Evolutionary conservation across 2,888 invertebrate species (phyloP).

Genomic region (Thera obeliscata): DNA sequence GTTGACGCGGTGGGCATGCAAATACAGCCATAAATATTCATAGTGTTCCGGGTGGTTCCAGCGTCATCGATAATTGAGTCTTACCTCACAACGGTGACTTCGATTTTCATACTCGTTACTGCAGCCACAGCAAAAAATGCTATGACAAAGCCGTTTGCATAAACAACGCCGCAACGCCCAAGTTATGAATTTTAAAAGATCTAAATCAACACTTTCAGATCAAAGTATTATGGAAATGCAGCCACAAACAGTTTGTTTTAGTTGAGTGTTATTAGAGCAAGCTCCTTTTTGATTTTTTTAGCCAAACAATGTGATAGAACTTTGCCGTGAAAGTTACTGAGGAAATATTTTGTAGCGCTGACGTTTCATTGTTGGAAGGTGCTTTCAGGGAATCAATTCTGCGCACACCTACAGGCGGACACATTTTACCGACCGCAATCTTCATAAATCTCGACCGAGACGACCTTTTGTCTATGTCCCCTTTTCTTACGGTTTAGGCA

Average conservation of each 20-base stretch:
- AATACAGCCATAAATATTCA: constrained; percentile 77
- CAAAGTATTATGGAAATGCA: constrained; percentile 19
- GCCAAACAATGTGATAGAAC: background rate
- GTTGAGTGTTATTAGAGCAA: background rate
- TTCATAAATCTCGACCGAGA: constrained; percentile 73
- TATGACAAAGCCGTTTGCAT: constrained; percentile 37
- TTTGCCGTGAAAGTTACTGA: constrained; percentile 16
- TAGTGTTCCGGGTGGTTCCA: constrained; percentile 45
- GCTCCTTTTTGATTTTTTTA: background rate
- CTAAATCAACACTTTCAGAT: constrained; percentile 14
- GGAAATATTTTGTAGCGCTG: constrained; percentile 31
- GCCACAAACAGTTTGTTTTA: background rate
- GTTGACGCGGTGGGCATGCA: constrained; percentile 65
- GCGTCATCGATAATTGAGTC: constrained; percentile 73
- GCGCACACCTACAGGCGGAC: constrained; percentile 48
- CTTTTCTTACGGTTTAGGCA: constrained; percentile 70
- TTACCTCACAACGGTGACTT: constrained; percentile 61
- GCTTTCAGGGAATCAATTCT: constrained; percentile 43
- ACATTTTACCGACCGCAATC: constrained; percentile 67
- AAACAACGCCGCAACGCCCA: constrained; percentile 11
- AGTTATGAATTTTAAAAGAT: constrained; percentile 35
- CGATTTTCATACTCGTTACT: constrained; percentile 59
- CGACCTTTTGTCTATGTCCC: constrained; percentile 77
- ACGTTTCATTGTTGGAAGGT: constrained; percentile 35
- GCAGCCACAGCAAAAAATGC: constrained; percentile 38